Evolutionary conservation across 2,113 vertebrate genomes (phyloP).

Genomic region (Xyrauchen texanus): DNA sequence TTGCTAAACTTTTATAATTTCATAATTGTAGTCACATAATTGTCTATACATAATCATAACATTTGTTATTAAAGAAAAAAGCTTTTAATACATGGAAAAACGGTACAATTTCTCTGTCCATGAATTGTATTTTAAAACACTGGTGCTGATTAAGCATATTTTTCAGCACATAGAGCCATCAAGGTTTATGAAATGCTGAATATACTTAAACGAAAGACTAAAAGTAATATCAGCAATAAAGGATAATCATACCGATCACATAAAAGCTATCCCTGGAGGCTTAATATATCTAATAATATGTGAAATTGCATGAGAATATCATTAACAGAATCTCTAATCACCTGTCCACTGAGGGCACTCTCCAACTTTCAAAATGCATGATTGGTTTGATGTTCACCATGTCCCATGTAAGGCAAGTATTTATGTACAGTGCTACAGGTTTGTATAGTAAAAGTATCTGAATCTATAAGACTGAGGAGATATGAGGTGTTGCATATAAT

Average conservation of each 20-base stretch:
- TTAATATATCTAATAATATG: not conserved
- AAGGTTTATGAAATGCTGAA: slow-evolving; percentile 1
- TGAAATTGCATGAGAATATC: slow-evolving; percentile 11
- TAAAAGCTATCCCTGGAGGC: not conserved
- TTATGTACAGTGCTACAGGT: not conserved
- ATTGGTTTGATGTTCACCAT: not conserved
- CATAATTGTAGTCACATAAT: too few species aligned
- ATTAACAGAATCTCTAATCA: not conserved
- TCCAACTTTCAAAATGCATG: slow-evolving; percentile 16
- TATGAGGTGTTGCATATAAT: too few species aligned
- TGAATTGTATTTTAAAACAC: not conserved
- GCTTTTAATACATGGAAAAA: not conserved
- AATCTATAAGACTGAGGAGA: not conserved
- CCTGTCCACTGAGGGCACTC: not conserved
- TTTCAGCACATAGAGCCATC: not conserved
- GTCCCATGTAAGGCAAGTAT: not conserved
- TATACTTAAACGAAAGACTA: not conserved
- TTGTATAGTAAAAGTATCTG: not conserved
- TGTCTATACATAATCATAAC: too few species aligned
- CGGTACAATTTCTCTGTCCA: not conserved
- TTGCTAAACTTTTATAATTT: too few species aligned
- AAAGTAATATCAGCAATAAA: not conserved
- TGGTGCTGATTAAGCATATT: slow-evolving; percentile 18
- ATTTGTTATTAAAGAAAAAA: not conserved
- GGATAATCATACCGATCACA: not conserved